Evolutionary conservation across 2,113 vertebrate genomes (phyloP), one percentile per base, ranked within the genome.

Genomic region (Falcunculus frontatus): DNA sequence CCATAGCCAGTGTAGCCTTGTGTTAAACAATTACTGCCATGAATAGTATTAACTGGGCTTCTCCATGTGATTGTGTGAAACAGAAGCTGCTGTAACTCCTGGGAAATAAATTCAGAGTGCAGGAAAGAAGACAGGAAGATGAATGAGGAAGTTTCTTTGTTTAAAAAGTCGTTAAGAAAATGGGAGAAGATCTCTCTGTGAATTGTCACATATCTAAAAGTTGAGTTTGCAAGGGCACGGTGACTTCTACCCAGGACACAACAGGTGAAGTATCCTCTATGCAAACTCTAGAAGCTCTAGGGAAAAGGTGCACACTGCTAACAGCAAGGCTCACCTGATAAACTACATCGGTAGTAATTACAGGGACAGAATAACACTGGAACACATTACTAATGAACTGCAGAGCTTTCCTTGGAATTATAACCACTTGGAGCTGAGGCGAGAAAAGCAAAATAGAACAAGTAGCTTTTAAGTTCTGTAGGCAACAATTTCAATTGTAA

Each of bases 1-100:
- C 13, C 0, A 0, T 1, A 57, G 50, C 30, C 64, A 62, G 3
- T 1, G 4, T 2, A 63, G 29, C 64, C 41, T 69, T 18, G 41
- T 30, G 23, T 46, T 57, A 65, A 62, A 65, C 30, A 69, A 46
- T 52, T 79, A 30, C 30, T 49, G 35, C 57, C 55, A 52, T 5
- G 10, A 76, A 30, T 3, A 55, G 41, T 42, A 94, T 79, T 74
- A 69, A 74, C 53, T 9, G 22, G n/a, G 50, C 30, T 88, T 62
- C 79, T 62, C 7, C 10, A 27, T 27, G 20, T 5, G 26, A 46
- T 26, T 18, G 20, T 25, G 19, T 35, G 18, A 60, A 93, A 84
- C 47, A 73, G 27, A 65, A 86, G 22, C 25, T 84, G 56, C 86
- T n/a, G 9, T 8, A 33, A 44, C 39, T 59, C 62, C 16, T n/a